Evolutionary conservation across 2,888 invertebrate species (phyloP), one percentile per base, ranked within the genome.

Genomic region (Lissocephala sabroskyi): DNA sequence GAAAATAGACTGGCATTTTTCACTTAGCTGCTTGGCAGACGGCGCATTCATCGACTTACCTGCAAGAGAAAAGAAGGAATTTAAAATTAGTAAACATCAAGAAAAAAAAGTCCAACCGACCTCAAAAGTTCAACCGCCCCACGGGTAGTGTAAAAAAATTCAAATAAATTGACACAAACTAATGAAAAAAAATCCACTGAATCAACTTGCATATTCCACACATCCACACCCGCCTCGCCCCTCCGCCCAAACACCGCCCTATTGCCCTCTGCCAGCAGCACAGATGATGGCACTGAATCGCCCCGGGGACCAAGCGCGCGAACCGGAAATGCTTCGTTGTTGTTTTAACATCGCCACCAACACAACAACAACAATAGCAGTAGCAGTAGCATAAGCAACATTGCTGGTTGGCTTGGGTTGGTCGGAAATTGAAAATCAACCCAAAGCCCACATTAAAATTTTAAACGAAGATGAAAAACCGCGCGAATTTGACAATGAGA

Each of bases 381-480:
- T 37, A 10, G 13, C 35, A 35, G 9, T 30, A 30, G 9, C 5
- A n/a, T 30, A 10, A 3, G 30, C n/a, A n/a, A n/a, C 6, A 11
- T 35, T 16, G 16, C 10, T 13, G 40, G 54, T 56, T 49, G 63
- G 59, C 74, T n/a, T n/a, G n/a, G n/a, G n/a, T n/a, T n/a, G n/a
- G 61, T 63, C 68, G 68, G 68, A 68, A 68, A 68, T 68, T 68
- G 74, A 68, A 68, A 68, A 68, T 74, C 74, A 68, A 73, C 74
- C 68, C 57, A 59, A 73, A 65, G n/a, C 68, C 74, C 57, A 65
- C 73, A 61, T 59, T 52, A 55, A 36, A 65, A 71, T 59, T 67
- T 62, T 60, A 68, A 71, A 52, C 52, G 56, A 47, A 50, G 23
- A 23, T 23, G 23, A 23, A 23, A 23, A 23, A 23, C 23, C 3